Percentiles rank a stretch among this genome's conserved stretches.
phyloP scores from a whole-genome alignment of 1,140 invertebrate species.

The Nylanderia fulva region DNA sequence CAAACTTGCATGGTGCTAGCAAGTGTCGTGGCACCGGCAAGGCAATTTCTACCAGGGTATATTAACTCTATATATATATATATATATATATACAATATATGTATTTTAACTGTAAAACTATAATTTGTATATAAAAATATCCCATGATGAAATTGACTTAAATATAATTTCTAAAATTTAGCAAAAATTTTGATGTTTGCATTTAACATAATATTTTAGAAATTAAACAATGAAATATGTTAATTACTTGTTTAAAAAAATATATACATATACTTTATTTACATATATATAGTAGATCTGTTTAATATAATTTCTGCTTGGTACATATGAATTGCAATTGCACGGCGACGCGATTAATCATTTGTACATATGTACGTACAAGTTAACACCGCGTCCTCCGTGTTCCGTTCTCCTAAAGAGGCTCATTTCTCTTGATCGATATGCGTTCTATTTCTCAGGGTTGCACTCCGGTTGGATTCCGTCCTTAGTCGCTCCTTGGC shows the following conservation, averaged over 20 bases:
- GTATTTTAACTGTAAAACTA: not conserved
- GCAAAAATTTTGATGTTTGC: not conserved
- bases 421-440: constrained; percentile 35
- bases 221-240: not conserved
- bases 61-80: too few species aligned
- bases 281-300: too few species aligned
- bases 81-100: too few species aligned
- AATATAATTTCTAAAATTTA: not conserved
- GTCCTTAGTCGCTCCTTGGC: constrained; percentile 11
- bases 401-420: not conserved
- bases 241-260: not conserved
- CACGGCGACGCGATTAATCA: not conserved
- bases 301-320: constrained; percentile 2
- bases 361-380: not conserved
- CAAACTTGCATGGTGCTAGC: too few species aligned
- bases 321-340: not conserved
- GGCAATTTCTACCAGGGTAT: too few species aligned
- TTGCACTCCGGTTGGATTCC: constrained; percentile 25
- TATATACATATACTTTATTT: too few species aligned
- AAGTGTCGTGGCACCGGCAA: too few species aligned
- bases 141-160: not conserved
- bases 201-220: not conserved
- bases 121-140: not conserved
- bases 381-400: not conserved
- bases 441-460: constrained; percentile 23